Evolutionary conservation across 2,113 vertebrate genomes (phyloP), one percentile per base, ranked within the genome.

Genomic region (Rhinolophus ferrumequinum): DNA sequence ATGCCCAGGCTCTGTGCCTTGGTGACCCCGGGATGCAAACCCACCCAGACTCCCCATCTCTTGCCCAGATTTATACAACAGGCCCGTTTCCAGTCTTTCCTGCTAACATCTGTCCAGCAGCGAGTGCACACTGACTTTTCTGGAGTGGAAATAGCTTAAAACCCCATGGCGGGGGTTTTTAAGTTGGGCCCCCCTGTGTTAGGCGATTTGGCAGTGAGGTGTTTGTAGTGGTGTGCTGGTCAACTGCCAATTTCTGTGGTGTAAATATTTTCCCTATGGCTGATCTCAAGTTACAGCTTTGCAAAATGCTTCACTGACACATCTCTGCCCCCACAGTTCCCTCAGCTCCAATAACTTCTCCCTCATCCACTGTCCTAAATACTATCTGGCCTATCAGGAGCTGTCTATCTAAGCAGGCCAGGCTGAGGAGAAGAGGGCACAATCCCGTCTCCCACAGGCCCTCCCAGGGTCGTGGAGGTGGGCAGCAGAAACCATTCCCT

Each of bases 81-180:
- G 82, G 44, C 18, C 84, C 6, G 0, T 19, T n/a, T 85, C 35
- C 19, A 19, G 50, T 19, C 38, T 75, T 28, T 35, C 33, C 75
- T 41, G 41, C 2, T 24, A 33, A 3, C 35, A 24, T 1, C 50
- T 64, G 26, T 24, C 70, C 38, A 13, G 24, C 60, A 30, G 3
- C 0, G 0, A 18, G 28, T 28, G 21, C 18, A 50, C 5, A n/a
- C 30, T 64, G 8, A 26, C 30, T 14, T 22, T 72, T 5, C 64
- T 52, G 22, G 73, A 60, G 19, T 7, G 19, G 73, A 14, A 30
- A 77, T 5, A 0, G 1, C 6, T 44, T 6, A 44, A 44, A 44
- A 44, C 41, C 1, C 6, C 18, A 3, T 0, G 6, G 33, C 35
- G 8, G 35, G 26, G 35, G 16, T 56, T 72, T 86, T 15, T 6